Evolutionary conservation across 2,888 invertebrate species (phyloP).

Genomic region (Folsomia manolachei): DNA sequence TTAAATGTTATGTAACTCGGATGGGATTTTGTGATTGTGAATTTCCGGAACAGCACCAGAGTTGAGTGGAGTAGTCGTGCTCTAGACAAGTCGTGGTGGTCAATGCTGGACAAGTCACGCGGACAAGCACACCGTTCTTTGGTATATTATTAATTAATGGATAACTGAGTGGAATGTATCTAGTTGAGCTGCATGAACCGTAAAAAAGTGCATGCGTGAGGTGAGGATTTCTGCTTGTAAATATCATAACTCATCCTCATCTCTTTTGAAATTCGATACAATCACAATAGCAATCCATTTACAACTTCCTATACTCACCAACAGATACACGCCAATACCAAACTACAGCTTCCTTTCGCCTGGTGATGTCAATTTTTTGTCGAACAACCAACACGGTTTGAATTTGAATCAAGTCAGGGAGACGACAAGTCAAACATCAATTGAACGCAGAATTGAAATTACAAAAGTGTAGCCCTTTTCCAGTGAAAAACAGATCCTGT

Average conservation of each 20-base stretch:
- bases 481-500: too few species aligned
- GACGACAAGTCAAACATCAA: not conserved
- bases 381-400: not conserved
- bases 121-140: too few species aligned
- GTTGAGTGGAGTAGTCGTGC: too few species aligned
- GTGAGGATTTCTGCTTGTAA: not conserved
- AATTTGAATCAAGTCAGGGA: not conserved
- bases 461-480: not conserved
- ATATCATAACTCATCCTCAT: not conserved
- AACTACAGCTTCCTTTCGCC: not conserved
- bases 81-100: too few species aligned
- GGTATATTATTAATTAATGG: not conserved
- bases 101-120: not conserved
- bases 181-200: too few species aligned
- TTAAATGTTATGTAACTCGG: too few species aligned
- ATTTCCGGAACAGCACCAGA: too few species aligned
- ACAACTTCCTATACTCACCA: not conserved
- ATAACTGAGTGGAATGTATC: not conserved
- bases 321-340: too few species aligned
- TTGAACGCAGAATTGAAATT: not conserved
- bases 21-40: too few species aligned
- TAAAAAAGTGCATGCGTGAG: not conserved
- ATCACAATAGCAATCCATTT: not conserved
- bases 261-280: not conserved
- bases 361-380: not conserved